A percentile compares a stretch with the other conserved stretches of the same genome.
Conservation (phyloP, 1,140 invertebrate genomes). For the Ceratina australensis region DNA sequence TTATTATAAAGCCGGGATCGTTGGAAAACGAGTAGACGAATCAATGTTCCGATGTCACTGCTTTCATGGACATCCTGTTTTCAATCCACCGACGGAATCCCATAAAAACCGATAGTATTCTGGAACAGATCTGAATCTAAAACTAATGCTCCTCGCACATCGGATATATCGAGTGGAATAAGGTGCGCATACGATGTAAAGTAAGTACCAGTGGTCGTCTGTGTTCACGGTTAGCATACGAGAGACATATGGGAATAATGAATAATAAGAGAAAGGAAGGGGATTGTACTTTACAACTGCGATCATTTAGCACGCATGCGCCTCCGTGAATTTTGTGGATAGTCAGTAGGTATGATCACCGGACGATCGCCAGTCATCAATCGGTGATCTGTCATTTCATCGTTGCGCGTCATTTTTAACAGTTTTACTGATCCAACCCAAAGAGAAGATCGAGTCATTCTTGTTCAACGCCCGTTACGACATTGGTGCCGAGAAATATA, state of each 20-base stretch:
- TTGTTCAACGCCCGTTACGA: neutral
- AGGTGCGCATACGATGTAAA: too few relatives aligned
- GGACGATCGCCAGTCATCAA: constrained; percentile 54
- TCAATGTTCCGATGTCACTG: too few relatives aligned
- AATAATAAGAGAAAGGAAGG: constrained; percentile 6
- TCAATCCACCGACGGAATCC: too few relatives aligned
- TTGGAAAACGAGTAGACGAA: too few relatives aligned
- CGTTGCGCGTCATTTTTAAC: constrained; percentile 2
- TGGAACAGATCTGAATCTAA: too few relatives aligned
- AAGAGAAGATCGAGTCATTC: neutral
- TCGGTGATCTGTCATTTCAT: constrained; percentile 51
- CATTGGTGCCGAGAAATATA: neutral
- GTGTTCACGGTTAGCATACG: neutral
- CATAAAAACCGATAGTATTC: too few relatives aligned
- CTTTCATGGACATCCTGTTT: too few relatives aligned
- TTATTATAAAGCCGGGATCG: too few relatives aligned
- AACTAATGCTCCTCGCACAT: too few relatives aligned
- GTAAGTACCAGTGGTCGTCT: neutral
- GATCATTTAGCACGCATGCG: constrained; percentile 42
- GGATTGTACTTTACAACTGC: constrained; percentile 10
- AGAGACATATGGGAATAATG: neutral
- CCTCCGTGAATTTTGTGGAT: neutral
- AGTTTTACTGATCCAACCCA: neutral
- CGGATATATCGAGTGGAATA: too few relatives aligned
- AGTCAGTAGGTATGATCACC: constrained; percentile 2